These are phyloP conservation scores for Empidonax alnorum DNA, from an alignment of 2,113 vertebrate genomes.

Conservation along the genomic window DNA sequence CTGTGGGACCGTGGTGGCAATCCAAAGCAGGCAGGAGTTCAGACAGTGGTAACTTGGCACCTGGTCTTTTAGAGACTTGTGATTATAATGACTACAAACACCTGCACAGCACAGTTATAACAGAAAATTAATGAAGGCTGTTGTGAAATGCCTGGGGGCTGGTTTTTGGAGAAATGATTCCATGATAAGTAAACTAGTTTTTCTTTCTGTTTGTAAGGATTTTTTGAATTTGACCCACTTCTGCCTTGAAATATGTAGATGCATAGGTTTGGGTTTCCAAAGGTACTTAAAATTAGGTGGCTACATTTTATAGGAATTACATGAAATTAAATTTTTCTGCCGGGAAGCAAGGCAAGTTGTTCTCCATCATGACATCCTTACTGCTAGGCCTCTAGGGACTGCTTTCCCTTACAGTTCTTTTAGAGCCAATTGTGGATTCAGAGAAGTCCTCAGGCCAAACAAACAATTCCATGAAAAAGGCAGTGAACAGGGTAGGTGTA, in stretches of 20 bases:
- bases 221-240: background rate
- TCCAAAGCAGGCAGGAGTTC: background rate
- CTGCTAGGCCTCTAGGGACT: background rate
- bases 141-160: background rate
- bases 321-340: background rate
- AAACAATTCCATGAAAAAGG: background rate
- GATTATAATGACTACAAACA: background rate
- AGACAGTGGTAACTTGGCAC: background rate
- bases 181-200: background rate
- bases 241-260: background rate
- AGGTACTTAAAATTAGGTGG: background rate
- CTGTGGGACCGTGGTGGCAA: background rate
- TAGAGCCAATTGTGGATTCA: background rate
- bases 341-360: background rate
- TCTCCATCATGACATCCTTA: background rate
- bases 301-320: background rate
- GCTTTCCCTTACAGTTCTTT: background rate
- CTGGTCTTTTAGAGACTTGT: fast-evolving
- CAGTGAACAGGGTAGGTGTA: background rate
- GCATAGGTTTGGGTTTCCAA: background rate
- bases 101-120: fast-evolving
- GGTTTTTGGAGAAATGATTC: background rate
- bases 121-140: background rate
- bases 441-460: background rate
- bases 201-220: background rate